Evolutionary conservation across 2,888 invertebrate genomes (phyloP).

Genomic region (Doris montereyensis): DNA sequence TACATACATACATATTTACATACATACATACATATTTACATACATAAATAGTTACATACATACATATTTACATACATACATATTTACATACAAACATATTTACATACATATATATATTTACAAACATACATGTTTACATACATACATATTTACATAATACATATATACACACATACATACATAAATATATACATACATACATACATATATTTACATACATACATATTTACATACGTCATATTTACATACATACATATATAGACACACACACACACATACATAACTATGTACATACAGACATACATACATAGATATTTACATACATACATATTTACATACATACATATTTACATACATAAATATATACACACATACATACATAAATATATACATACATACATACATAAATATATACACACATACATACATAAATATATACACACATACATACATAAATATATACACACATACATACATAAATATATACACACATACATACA

Average conservation of each 20-base stretch:
- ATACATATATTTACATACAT: too few species aligned
- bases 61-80: not conserved
- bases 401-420: not conserved
- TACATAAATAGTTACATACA: not conserved
- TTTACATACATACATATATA: too few species aligned
- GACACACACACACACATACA: too few species aligned
- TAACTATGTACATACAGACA: too few species aligned
- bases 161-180: not conserved
- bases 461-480: not conserved
- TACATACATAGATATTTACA: too few species aligned
- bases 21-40: not conserved
- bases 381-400: not conserved
- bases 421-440: not conserved
- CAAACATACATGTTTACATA: not conserved
- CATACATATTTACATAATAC: not conserved
- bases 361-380: not conserved
- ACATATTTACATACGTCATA: too few species aligned
- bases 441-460: not conserved
- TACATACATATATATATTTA: not conserved
- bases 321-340: not conserved
- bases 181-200: too few species aligned
- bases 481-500: too few species aligned
- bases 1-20: not conserved
- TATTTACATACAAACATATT: not conserved
- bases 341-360: not conserved